A percentile compares a stretch with the other conserved stretches of the same genome.
Evolutionary conservation across 1,140 invertebrate species (phyloP).

Genomic region (Copidosoma floridanum): DNA sequence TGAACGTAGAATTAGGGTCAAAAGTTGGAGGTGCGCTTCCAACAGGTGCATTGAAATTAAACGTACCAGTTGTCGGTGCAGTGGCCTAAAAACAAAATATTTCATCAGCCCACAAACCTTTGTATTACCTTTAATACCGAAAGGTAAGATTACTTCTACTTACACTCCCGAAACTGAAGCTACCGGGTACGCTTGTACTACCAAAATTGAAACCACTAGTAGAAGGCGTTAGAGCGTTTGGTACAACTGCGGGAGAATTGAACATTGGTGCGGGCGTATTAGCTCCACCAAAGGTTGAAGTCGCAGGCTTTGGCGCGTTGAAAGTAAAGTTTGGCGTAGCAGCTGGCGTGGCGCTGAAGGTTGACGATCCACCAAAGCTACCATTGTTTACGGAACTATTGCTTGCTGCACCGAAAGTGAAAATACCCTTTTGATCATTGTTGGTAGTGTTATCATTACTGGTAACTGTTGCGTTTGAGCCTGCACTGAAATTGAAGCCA

Average conservation of each 20-base stretch:
- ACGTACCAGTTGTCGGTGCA: slow-evolving; percentile 38
- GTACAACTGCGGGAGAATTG: slow-evolving; percentile 31
- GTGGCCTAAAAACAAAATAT: slow-evolving; percentile 34
- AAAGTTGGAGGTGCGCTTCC: slow-evolving; percentile 35
- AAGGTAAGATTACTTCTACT: too few species aligned
- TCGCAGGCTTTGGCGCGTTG: slow-evolving; percentile 34
- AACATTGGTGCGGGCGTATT: slow-evolving; percentile 37
- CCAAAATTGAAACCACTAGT: slow-evolving; percentile 44
- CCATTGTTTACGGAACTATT: slow-evolving; percentile 28
- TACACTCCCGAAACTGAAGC: slow-evolving; percentile 30
- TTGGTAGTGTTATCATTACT: too few species aligned
- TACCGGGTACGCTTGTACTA: slow-evolving; percentile 1
- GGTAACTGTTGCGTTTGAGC: neutral
- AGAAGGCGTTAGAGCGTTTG: slow-evolving; percentile 32
- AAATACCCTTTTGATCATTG: slow-evolving; percentile 24
- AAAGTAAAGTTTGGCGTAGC: slow-evolving; percentile 36
- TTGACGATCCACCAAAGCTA: slow-evolving; percentile 26
- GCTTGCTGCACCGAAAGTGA: slow-evolving; percentile 35
- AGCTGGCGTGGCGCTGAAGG: slow-evolving; percentile 11
- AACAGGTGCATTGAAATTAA: slow-evolving; percentile 45
- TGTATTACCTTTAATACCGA: too few species aligned
- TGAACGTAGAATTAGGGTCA: slow-evolving; percentile 51
- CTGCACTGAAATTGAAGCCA: slow-evolving; percentile 17
- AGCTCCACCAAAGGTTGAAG: slow-evolving; percentile 36
- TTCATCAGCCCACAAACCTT: too few species aligned